phyloP scores from a whole-genome alignment of 2,797 vertebrate species.

The Prionace glauca region DNA sequence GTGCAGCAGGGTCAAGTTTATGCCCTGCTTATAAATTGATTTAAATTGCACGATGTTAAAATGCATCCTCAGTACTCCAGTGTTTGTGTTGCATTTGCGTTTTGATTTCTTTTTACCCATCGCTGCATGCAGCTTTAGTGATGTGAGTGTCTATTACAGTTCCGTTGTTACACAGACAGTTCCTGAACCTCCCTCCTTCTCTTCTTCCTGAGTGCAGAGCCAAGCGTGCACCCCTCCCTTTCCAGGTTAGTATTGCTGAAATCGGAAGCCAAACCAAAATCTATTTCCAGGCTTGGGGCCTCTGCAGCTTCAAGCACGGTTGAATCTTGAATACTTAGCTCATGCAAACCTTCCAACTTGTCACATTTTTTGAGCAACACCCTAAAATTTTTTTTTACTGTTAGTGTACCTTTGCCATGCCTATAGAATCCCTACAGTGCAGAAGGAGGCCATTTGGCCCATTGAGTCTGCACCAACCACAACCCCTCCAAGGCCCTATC shows the following conservation, averaged over 20 bases:
- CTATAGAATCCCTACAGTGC: too few relatives aligned
- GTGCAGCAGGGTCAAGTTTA: not conserved
- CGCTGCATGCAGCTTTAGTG: constrained; percentile 58
- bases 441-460: too few relatives aligned
- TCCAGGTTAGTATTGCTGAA: constrained; percentile 41
- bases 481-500: too few relatives aligned
- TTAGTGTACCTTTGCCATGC: not conserved
- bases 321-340: constrained; percentile 39
- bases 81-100: constrained; percentile 41
- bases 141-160: constrained; percentile 56
- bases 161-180: constrained; percentile 52
- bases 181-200: constrained; percentile 52
- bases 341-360: constrained; percentile 45
- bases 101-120: constrained; percentile 43
- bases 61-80: constrained; percentile 39
- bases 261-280: constrained; percentile 1
- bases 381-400: constrained; percentile 34
- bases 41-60: constrained; percentile 25
- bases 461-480: too few relatives aligned
- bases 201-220: constrained; percentile 60
- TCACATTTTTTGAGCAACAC: constrained; percentile 43
- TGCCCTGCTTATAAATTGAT: constrained; percentile 11
- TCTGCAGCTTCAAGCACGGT: constrained; percentile 47
- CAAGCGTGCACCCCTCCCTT: constrained; percentile 40
- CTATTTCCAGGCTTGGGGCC: not conserved